Percentiles rank a stretch among this genome's conserved stretches.
Conservation (phyloP, 2,113 vertebrate genomes). For the Gavia stellata region DNA sequence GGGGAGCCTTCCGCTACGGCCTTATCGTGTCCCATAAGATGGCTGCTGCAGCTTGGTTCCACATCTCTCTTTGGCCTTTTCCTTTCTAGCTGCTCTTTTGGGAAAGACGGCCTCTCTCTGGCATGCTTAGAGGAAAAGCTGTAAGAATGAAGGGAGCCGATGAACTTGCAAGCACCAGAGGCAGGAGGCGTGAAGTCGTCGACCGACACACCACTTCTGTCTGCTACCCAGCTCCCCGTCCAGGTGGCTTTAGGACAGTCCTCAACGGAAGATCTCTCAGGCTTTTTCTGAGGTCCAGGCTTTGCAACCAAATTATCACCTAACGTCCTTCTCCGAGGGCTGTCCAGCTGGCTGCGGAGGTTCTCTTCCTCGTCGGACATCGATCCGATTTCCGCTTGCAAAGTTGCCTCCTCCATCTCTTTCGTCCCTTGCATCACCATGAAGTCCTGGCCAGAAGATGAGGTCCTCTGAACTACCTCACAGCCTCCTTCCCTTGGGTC, state of each 20-base stretch:
- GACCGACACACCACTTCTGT: constrained; percentile 56
- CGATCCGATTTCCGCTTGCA: not conserved
- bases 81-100: constrained; percentile 74
- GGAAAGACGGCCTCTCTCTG: constrained; percentile 63
- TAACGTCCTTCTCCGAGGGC: constrained; percentile 32
- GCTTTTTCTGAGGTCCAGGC: not conserved
- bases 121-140: constrained; percentile 76
- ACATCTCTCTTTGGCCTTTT: constrained; percentile 69
- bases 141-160: constrained; percentile 80
- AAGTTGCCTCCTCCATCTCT: constrained; percentile 44
- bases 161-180: constrained; percentile 76
- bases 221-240: not conserved
- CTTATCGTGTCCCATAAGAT: constrained; percentile 22
- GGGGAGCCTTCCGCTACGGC: constrained; percentile 21
- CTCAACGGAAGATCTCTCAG: not conserved
- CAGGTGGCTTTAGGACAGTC: not conserved
- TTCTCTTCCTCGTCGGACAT: not conserved
- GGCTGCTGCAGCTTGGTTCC: constrained; percentile 66
- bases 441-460: not conserved
- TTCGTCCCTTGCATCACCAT: constrained; percentile 48
- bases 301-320: not conserved
- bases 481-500: not conserved
- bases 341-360: constrained; percentile 2
- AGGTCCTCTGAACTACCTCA: constrained; percentile 5
- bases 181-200: constrained; percentile 71